Evolutionary conservation across 2,113 vertebrate genomes (phyloP).

Genomic region (Triplophysa tibetana): DNA sequence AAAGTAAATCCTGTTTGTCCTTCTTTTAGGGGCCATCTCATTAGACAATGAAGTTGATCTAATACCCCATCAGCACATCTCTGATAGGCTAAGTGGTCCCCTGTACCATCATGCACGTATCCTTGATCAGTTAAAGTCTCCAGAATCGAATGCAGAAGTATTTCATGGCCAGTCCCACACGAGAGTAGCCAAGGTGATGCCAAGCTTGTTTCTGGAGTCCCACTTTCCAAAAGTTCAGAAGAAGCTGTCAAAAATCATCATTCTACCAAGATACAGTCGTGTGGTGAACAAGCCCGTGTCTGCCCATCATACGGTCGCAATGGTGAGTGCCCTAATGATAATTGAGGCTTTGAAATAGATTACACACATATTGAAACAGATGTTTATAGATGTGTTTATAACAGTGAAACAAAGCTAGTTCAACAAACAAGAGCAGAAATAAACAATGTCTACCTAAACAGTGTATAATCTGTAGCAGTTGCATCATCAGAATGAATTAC

Average conservation of each 20-base stretch:
- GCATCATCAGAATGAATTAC: no score
- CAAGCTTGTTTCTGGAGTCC: constrained; percentile 30
- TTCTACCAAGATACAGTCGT: constrained; percentile 50
- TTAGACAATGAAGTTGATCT: constrained; percentile 44
- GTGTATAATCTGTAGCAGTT: no score
- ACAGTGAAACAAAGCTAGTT: no score
- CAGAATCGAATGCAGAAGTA: constrained; percentile 14
- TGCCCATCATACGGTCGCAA: constrained; percentile 49
- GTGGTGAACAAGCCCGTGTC: constrained; percentile 49
- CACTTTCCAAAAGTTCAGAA: constrained; percentile 42
- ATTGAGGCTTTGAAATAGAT: no score
- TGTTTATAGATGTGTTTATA: no score
- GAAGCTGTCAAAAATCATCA: constrained; percentile 27
- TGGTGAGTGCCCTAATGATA: constrained; percentile 49
- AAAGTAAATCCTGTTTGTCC: neutral
- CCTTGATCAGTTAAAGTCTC: constrained; percentile 12
- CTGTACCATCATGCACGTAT: constrained; percentile 14
- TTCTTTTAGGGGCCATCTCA: constrained; percentile 51
- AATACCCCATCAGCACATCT: neutral
- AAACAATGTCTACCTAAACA: no score
- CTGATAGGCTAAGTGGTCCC: neutral
- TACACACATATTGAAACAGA: no score
- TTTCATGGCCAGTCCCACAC: constrained; percentile 23
- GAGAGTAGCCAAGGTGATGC: constrained; percentile 44
- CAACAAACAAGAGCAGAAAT: no score